Evolutionary conservation across 2,888 invertebrate species (phyloP).

Genomic region (Tricholauxania praeusta): DNA sequence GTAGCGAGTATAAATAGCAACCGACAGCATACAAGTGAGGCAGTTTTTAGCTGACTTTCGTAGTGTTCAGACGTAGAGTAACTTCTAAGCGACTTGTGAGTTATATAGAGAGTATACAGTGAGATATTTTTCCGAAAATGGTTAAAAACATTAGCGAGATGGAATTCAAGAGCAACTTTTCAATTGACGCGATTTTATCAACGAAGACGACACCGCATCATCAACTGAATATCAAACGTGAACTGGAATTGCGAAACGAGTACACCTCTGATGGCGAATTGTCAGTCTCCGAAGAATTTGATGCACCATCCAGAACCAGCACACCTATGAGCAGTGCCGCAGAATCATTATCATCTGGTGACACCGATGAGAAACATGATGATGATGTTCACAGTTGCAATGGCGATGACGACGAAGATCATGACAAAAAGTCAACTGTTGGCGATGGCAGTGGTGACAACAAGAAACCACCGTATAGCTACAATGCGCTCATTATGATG

Average conservation of each 20-base stretch:
- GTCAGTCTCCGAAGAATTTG: constrained; percentile 62
- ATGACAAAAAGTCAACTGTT: constrained; percentile 47
- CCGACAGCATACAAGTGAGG: constrained; percentile 47
- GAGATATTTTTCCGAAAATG: constrained; percentile 50
- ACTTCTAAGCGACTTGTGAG: not conserved
- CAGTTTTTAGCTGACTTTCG: constrained; percentile 58
- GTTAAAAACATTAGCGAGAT: constrained; percentile 63
- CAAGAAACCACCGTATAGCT: constrained; percentile 97
- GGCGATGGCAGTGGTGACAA: constrained; percentile 64
- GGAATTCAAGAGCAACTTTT: constrained; percentile 78
- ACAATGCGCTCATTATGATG: constrained; percentile 99
- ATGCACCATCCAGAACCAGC: constrained; percentile 62
- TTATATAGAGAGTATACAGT: constrained; percentile 33
- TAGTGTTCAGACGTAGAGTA: constrained; percentile 37
- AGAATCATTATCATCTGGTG: constrained; percentile 57
- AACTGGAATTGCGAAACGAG: constrained; percentile 39
- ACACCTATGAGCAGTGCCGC: constrained; percentile 66
- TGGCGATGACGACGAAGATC: constrained; percentile 50
- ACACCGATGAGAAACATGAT: constrained; percentile 51
- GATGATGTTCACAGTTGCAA: constrained; percentile 44
- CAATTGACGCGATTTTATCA: constrained; percentile 83
- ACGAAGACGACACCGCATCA: constrained; percentile 65
- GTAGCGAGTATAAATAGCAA: constrained; percentile 59
- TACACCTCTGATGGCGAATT: constrained; percentile 60
- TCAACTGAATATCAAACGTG: constrained; percentile 45